A percentile compares a stretch with the other conserved stretches of the same genome.
Conservation (phyloP, 2,797 vertebrate species). For the Perdix hodgsoniae region DNA sequence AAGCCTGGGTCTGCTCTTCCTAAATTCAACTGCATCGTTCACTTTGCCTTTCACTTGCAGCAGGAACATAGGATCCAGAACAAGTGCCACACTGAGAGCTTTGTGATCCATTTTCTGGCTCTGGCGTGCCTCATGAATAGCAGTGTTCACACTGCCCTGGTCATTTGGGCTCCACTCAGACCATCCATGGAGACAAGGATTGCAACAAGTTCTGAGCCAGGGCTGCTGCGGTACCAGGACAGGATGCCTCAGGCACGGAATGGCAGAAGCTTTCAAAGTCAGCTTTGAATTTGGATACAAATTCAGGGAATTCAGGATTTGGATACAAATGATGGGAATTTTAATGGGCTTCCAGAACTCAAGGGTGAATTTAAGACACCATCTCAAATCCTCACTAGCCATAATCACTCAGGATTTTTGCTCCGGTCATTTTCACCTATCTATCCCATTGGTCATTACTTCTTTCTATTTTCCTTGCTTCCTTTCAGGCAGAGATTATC, state of each 20-base stretch:
- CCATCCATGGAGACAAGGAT: neutral
- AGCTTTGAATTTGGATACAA: neutral
- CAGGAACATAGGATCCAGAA: neutral
- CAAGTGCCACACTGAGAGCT: neutral
- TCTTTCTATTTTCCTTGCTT: neutral
- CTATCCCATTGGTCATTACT: neutral
- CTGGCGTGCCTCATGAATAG: neutral
- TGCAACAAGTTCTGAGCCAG: neutral
- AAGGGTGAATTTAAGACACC: neutral
- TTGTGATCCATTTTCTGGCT: conserved; percentile 9
- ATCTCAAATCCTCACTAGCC: neutral
- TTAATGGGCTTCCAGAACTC: neutral
- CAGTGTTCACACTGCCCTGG: neutral
- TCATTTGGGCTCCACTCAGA: conserved; percentile 18
- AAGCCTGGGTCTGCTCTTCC: neutral
- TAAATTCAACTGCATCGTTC: neutral
- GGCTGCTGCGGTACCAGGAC: neutral
- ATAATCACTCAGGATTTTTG: neutral
- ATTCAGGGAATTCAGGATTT: neutral
- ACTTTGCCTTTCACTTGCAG: neutral
- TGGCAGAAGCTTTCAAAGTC: neutral
- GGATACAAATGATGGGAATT: neutral
- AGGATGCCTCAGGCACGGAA: neutral
- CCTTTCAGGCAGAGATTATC: conserved; percentile 17
- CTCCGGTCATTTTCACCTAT: neutral